Conservation (phyloP, 2,888 invertebrate species). For the Mylabris sibirica region DNA sequence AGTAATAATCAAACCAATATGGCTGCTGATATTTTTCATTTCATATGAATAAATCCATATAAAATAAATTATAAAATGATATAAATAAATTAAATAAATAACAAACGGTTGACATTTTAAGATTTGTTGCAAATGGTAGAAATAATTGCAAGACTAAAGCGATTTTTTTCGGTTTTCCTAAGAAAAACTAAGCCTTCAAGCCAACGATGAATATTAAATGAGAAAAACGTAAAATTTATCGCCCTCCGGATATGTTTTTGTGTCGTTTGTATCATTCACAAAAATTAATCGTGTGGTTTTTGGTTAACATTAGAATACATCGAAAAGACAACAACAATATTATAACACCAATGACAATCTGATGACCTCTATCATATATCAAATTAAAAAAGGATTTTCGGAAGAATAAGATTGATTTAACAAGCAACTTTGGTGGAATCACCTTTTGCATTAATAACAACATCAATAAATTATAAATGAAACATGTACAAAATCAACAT, state of each 20-base stretch:
- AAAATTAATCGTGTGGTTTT: neutral
- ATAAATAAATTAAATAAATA: neutral
- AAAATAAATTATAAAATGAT: too few species aligned
- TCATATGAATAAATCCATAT: neutral
- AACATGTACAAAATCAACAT: neutral
- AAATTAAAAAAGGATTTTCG: neutral
- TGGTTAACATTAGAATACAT: neutral
- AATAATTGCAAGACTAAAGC: neutral
- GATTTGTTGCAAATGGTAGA: neutral
- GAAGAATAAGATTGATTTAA: slow-evolving; percentile 6
- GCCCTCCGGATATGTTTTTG: too few species aligned
- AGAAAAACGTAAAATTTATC: too few species aligned
- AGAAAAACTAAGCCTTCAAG: neutral
- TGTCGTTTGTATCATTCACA: too few species aligned
- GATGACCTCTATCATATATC: slow-evolving; percentile 7
- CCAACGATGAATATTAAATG: too few species aligned
- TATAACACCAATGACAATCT: neutral
- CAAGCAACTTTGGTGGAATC: neutral
- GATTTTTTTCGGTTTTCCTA: neutral
- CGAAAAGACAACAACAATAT: neutral
- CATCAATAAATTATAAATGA: neutral
- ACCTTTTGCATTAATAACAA: neutral
- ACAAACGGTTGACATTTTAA: neutral
- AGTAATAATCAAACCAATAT: neutral
- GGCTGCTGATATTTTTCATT: neutral